phyloP scores from a whole-genome alignment of 2,797 vertebrate genomes.

The Halcyon chelicuti region DNA sequence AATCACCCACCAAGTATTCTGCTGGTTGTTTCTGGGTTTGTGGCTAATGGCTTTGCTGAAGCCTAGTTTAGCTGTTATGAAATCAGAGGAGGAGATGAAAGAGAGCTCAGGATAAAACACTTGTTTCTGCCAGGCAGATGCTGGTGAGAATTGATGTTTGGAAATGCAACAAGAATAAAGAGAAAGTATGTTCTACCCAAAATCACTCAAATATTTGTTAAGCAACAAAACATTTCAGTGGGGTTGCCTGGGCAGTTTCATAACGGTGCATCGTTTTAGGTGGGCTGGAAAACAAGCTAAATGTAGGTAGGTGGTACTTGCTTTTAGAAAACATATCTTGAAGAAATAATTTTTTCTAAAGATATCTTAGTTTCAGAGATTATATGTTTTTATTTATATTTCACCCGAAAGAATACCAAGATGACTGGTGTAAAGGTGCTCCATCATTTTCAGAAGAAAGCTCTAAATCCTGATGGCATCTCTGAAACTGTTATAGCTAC shows the following conservation, averaged over 20 bases:
- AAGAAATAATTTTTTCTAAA: neutral
- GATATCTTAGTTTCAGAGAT: neutral
- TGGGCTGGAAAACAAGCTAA: conserved; percentile 1
- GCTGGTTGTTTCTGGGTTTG: neutral
- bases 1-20: neutral
- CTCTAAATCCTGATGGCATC: neutral
- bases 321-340: conserved; percentile 3
- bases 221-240: neutral
- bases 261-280: neutral
- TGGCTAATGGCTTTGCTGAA: neutral
- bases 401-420: neutral
- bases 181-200: neutral
- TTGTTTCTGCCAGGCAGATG: conserved; percentile 2
- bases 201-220: neutral
- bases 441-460: neutral
- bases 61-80: neutral
- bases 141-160: neutral
- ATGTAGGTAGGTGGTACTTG: neutral
- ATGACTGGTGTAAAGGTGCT: neutral
- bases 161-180: neutral
- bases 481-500: neutral
- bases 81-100: neutral
- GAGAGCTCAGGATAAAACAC: neutral
- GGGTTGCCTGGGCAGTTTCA: neutral
- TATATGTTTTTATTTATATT: neutral